Conservation (phyloP, 2,797 vertebrate species). For the Sciaenops ocellatus region DNA sequence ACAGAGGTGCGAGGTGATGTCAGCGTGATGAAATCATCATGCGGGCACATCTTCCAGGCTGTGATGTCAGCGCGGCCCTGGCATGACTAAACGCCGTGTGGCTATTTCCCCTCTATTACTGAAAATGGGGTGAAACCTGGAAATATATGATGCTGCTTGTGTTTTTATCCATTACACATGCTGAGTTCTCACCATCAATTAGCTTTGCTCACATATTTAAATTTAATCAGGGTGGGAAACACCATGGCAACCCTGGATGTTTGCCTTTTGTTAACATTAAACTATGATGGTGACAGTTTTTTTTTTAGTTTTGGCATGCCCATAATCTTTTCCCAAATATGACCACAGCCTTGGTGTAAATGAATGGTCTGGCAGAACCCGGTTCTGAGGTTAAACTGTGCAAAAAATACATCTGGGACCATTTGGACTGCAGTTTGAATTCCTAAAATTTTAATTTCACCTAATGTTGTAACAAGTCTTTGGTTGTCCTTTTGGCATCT, state of each 20-base stretch:
- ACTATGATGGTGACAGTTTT: neutral
- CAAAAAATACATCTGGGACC: neutral
- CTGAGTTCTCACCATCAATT: constrained; percentile 2
- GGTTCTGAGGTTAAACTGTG: neutral
- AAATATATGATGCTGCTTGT: constrained; percentile 30
- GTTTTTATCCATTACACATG: constrained; percentile 37
- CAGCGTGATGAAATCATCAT: constrained; percentile 67
- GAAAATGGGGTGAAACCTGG: constrained; percentile 13
- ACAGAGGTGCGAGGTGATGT: constrained; percentile 70
- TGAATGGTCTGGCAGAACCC: neutral
- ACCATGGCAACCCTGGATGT: neutral
- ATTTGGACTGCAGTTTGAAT: neutral
- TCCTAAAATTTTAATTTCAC: neutral
- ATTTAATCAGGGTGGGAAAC: neutral
- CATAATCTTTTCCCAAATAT: neutral
- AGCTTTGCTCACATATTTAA: constrained; percentile 1
- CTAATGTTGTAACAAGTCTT: no score
- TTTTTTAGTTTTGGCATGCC: neutral
- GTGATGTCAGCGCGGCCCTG: constrained; percentile 49
- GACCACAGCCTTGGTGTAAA: neutral
- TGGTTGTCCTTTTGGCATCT: no score
- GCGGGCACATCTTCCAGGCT: constrained; percentile 45
- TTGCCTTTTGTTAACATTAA: neutral
- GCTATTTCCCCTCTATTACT: constrained; percentile 12
- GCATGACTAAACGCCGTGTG: constrained; percentile 28